Base-by-base conservation (phyloP, 2,113 vertebrate species). In the Pseudopodoces humilis region DNA sequence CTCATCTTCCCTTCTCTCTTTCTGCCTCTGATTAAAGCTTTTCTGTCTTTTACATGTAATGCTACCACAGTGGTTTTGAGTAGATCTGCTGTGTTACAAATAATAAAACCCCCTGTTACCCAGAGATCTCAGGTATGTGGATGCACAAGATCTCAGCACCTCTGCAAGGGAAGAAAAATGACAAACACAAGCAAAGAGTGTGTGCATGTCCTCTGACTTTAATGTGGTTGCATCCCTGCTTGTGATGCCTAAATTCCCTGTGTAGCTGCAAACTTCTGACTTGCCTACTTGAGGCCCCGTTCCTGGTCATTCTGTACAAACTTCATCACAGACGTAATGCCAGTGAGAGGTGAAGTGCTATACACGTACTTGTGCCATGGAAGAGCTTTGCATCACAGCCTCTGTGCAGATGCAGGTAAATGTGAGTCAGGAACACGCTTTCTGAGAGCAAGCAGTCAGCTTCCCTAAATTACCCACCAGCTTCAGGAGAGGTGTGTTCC, bases 311-410 rank as follows among this genome's bases (percentile, higher is more conserved):
- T 77, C 50, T 64, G 18, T 52, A n/a, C 39, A 63, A 58, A 43
- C 4, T n/a, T 63, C 31, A 10, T 63, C 44, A 27, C 23, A 71
- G 50, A 19, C 7, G 0, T 44, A 44, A 63, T 19, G 39, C 15
- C 47, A 63, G 24, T 23, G 47, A 81, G 47, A 55, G 10, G 9
- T 24, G 25, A 85, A 43, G 15, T 46, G 9, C 33, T 77, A 7
- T 10, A 19, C 10, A 5, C 0, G 0, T 44, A 14, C 27, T 67
- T 39, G 43, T 1, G 2, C 28, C 52, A 21, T n/a, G 64, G 39
- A 46, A n/a, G 50, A 60, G 16, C 44, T 91, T 68, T 64, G 15
- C 25, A 5, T 41, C 59, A 44, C 22, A 60, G 63, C 46, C 37
- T 68, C 10, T 84, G 76, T 49, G 80, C 55, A 77, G 41, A n/a